Percentiles rank a stretch among this genome's conserved stretches.
phyloP scores from a whole-genome alignment of 1,140 invertebrate genomes.

The Drosophila fuyamai region DNA sequence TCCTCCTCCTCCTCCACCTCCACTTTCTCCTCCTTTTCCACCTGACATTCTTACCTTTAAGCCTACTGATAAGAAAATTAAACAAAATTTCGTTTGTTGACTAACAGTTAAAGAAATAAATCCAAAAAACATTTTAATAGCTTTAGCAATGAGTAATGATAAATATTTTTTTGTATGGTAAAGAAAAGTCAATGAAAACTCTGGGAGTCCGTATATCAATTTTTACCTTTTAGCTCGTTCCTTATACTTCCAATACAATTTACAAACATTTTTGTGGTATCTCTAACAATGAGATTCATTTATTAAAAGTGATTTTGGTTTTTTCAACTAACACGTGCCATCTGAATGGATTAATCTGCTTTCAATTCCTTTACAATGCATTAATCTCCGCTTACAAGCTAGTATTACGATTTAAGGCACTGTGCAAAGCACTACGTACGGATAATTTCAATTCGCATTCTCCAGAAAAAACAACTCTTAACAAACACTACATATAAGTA shows the following conservation, averaged over 20 bases:
- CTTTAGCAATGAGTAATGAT: slow-evolving; percentile 10
- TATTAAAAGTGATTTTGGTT: slow-evolving; percentile 43
- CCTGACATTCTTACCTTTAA: neutral
- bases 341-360: slow-evolving; percentile 16
- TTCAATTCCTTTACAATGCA: slow-evolving; percentile 44
- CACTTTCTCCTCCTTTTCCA: slow-evolving; percentile 1
- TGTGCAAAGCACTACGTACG: slow-evolving; percentile 50
- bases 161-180: neutral
- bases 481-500: slow-evolving; percentile 39
- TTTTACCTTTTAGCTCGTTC: too few relatives aligned
- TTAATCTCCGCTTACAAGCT: slow-evolving; percentile 31
- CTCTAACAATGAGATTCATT: slow-evolving; percentile 47
- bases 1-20: slow-evolving; percentile 5
- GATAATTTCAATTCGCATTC: slow-evolving; percentile 22
- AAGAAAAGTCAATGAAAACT: too few relatives aligned
- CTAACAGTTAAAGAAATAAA: neutral
- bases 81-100: neutral
- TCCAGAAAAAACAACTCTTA: slow-evolving; percentile 27
- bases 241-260: neutral
- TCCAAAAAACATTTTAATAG: neutral
- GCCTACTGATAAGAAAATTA: neutral
- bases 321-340: slow-evolving; percentile 45
- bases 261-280: slow-evolving; percentile 6
- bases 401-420: slow-evolving; percentile 48
- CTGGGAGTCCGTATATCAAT: too few relatives aligned